Conservation (phyloP, 1,140 invertebrate genomes). For the Aphaenogaster ashmeadi region DNA sequence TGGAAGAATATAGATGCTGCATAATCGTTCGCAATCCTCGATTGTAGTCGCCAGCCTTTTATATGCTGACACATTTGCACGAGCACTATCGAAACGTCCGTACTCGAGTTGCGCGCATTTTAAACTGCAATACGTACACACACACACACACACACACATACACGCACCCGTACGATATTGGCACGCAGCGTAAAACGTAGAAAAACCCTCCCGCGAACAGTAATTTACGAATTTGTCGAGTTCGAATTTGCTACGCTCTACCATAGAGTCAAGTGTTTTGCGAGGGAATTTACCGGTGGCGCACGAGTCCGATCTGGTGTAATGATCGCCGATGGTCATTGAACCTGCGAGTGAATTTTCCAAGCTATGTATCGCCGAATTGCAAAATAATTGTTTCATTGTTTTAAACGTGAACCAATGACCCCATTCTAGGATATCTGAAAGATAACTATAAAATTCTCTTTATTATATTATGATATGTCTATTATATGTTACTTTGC, state of each 20-base stretch:
- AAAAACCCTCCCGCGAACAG: constrained; percentile 48
- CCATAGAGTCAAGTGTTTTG: constrained; percentile 60
- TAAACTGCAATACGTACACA: constrained; percentile 40
- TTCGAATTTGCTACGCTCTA: constrained; percentile 51
- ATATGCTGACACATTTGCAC: constrained; percentile 50
- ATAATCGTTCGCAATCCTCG: constrained; percentile 44
- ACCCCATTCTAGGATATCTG: neutral
- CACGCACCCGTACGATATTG: neutral
- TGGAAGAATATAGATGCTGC: constrained; percentile 38
- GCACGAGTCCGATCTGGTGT: constrained; percentile 44
- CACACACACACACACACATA: neutral
- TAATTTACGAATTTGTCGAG: constrained; percentile 64
- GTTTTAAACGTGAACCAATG: constrained; percentile 26
- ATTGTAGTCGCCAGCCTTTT: constrained; percentile 44
- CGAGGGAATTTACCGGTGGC: constrained; percentile 52
- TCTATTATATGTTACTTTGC: neutral
- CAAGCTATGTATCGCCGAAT: constrained; percentile 35
- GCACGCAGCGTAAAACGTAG: constrained; percentile 33
- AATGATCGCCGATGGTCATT: constrained; percentile 58
- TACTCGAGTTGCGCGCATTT: constrained; percentile 65
- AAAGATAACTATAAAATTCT: constrained; percentile 12
- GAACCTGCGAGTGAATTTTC: constrained; percentile 51
- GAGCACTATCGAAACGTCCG: constrained; percentile 58
- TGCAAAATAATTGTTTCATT: constrained; percentile 56
- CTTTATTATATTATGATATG: neutral